Evolutionary conservation across 1,140 invertebrate genomes (phyloP), one percentile per base, ranked within the genome.

Genomic region (Saccostrea echinata): DNA sequence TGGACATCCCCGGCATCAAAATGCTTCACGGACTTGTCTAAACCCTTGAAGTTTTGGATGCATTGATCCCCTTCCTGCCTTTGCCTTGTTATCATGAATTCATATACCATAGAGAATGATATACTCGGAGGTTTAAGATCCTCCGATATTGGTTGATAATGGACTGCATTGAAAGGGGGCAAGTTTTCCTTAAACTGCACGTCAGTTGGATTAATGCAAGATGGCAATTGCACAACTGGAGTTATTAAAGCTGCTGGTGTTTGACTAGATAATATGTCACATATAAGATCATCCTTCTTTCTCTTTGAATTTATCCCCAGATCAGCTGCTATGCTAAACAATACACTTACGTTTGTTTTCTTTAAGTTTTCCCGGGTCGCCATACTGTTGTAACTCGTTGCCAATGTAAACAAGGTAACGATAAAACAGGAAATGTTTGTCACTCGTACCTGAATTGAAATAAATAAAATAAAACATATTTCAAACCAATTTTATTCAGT

Each of bases 1-100:
- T 84, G 82, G 4, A 88, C 33, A 80, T 88, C 82, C 12, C 87
- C 82, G 11, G 87, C 87, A 80, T 84, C 83, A 33, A 76, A 88
- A 43, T 88, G 87, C 30, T 85, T 84, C 9, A 84, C 82, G 35
- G 87, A 57, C 76, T 68, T 88, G 55, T 88, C 87, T 24, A 88
- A 51, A 6, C 87, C 83, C 33, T 84, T 88, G 76, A 88, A 88
- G 35, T 88, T 88, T 27, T 80, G 52, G 1, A 88, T 83, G 11
- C 24, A 43, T 35, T 51, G 33, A 57, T 53, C 83, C 51, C 13
- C 11, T n/a, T n/a, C n/a, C 16, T 64, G 80, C 24, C 30, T 83
- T 0, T 16, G 11, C 27, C 86, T 61, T 1, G 35, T 53, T 30
- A 88, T 51, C 87, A 88, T 88, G n/a, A 84, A 88, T 2, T 76